Evolutionary conservation across 2,888 invertebrate species (phyloP).

Genomic region (Rosalia funebris): DNA sequence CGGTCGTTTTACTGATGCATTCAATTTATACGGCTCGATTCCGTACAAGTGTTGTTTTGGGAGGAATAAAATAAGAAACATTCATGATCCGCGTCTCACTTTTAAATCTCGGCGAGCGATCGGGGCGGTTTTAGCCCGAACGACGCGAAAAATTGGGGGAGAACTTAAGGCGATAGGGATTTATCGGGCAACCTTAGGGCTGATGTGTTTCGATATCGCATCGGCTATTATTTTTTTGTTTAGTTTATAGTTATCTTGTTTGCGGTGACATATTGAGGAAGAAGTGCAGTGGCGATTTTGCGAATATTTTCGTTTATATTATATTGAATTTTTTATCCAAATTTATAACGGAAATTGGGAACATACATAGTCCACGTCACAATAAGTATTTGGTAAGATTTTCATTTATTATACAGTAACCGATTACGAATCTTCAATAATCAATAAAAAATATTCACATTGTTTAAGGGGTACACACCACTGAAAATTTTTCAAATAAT

Average conservation of each 20-base stretch:
- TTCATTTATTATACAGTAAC: too few relatives aligned
- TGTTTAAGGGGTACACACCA: too few relatives aligned
- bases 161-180: slow-evolving; percentile 29
- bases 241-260: slow-evolving; percentile 57
- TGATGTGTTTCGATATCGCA: slow-evolving; percentile 46
- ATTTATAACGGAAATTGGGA: too few relatives aligned
- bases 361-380: too few relatives aligned
- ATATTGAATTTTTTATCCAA: too few relatives aligned
- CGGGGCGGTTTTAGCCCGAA: background rate
- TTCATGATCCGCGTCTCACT: slow-evolving; percentile 14
- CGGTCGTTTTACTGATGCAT: slow-evolving; percentile 62
- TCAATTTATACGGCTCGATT: slow-evolving; percentile 59
- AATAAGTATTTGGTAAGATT: too few relatives aligned
- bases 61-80: slow-evolving; percentile 61
- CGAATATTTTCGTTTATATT: too few relatives aligned
- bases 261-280: slow-evolving; percentile 54
- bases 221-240: slow-evolving; percentile 52
- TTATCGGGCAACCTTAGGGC: slow-evolving; percentile 39
- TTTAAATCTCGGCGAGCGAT: slow-evolving; percentile 1
- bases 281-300: background rate
- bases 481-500: too few relatives aligned
- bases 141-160: background rate
- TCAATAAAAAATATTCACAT: too few relatives aligned
- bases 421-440: too few relatives aligned
- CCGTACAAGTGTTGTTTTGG: slow-evolving; percentile 59